phyloP scores from a whole-genome alignment of 2,888 invertebrate genomes.

The Ethmia dodecea region DNA sequence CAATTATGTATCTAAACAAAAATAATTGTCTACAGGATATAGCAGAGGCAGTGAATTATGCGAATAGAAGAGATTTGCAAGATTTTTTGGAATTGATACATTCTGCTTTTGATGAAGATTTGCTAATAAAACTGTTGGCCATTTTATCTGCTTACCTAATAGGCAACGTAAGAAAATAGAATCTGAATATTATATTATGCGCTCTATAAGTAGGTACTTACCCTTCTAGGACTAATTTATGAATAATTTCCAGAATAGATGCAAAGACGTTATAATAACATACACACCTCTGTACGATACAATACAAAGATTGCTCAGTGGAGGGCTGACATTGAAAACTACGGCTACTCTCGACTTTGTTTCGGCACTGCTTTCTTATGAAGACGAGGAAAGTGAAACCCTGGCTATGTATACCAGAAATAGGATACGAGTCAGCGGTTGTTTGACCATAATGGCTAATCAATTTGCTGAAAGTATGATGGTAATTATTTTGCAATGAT shows the following conservation, averaged over 20 bases:
- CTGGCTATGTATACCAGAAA: slow-evolving; percentile 41
- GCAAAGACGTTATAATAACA: slow-evolving; percentile 37
- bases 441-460: slow-evolving; percentile 45
- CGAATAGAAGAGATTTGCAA: slow-evolving; percentile 28
- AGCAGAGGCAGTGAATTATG: slow-evolving; percentile 18
- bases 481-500: no score
- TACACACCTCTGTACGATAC: slow-evolving; percentile 44
- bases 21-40: slow-evolving; percentile 25
- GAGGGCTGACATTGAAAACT: slow-evolving; percentile 34
- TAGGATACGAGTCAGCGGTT: slow-evolving; percentile 53
- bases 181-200: no score
- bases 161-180: slow-evolving; percentile 39
- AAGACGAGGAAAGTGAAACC: slow-evolving; percentile 29
- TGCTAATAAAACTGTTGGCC: slow-evolving; percentile 44
- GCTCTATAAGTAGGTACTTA: no score
- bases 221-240: no score
- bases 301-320: slow-evolving; percentile 33
- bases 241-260: slow-evolving; percentile 30
- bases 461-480: slow-evolving; percentile 47
- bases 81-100: slow-evolving; percentile 37
- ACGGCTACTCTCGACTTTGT: slow-evolving; percentile 46
- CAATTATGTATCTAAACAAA: no score
- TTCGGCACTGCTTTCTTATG: slow-evolving; percentile 32
- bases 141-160: slow-evolving; percentile 40
- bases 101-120: slow-evolving; percentile 31